Base-by-base conservation (phyloP, 2,797 vertebrate genomes). In the Paratrypauchen microcephalus region DNA sequence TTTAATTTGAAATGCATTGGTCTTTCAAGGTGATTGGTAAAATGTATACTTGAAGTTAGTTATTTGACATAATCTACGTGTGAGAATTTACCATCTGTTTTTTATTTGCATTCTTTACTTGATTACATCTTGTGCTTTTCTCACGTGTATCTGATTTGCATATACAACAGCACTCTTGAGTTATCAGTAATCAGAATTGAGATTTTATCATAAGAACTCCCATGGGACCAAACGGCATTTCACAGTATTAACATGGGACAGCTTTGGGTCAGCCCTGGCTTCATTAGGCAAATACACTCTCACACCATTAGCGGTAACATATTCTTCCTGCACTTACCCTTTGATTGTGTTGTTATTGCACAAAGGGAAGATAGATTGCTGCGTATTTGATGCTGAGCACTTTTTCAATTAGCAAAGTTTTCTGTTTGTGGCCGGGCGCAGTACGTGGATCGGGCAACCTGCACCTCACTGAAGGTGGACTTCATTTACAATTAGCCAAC, bases 261-360 rank as follows among this genome's bases (percentile, higher is more conserved):
- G 76, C 77, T 74, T 82, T 75, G 74, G 78, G 80, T 88, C 81
- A 80, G 80, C 69, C 71, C 85, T 87, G 86, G 82, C 65, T 89
- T 92, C 82, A 89, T 92, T 88, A 89, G 75, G 70, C 82, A 85
- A 88, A 92, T 84, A 82, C 86, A 80, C 81, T 92, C 83, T 82
- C 71, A 90, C 89, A 79, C 91, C 89, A 91, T 92, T 91, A 89
- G 91, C 23, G 73, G 76, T 89, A 86, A 87, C 81, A 85, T 88
- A 84, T 85, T 92, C 84, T 87, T 86, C 80, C 71, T 87, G 85
- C 64, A 84, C 83, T 91, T 86, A 80, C 79, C 77, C 73, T 86
- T 81, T 92, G 89, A 92, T 92, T 93, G 86, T 74, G 83, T 85
- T 88, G 80, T 90, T 89, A 87, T 89, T 88, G 84, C 87, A 85